Conservation (phyloP, 23 tunicate species). For the Botrylloides violaceus region DNA sequence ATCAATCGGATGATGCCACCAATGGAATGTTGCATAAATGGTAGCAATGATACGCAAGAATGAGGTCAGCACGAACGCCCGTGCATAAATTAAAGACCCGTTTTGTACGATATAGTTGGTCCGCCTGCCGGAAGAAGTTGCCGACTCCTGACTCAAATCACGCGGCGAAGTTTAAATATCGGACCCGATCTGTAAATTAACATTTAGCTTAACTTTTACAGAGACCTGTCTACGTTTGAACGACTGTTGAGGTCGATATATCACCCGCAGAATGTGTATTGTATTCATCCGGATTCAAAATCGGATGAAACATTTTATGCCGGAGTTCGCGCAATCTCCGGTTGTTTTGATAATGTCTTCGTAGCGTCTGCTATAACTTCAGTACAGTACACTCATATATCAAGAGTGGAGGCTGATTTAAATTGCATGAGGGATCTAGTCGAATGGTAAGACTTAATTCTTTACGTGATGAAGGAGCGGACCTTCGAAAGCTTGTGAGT, state of each 20-base stretch:
- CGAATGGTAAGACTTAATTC: constrained; percentile 27
- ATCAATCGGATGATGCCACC: too few species aligned
- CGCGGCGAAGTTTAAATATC: too few species aligned
- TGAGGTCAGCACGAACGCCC: too few species aligned
- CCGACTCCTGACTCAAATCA: too few species aligned
- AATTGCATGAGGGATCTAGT: constrained; percentile 54
- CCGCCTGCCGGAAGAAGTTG: too few species aligned
- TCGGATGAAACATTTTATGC: constrained; percentile 39
- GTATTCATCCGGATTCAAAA: constrained; percentile 90
- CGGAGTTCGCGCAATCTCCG: constrained; percentile 27
- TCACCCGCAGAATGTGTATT: constrained; percentile 87
- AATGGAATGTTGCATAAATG: too few species aligned
- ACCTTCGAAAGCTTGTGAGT: too few species aligned
- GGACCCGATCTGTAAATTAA: too few species aligned
- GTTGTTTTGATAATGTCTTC: constrained; percentile 76
- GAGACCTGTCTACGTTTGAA: constrained; percentile 46
- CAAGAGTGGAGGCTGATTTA: constrained; percentile 77
- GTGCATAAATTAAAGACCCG: too few species aligned
- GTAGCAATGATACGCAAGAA: too few species aligned
- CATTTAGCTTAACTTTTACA: constrained; percentile 21
- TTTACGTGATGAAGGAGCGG: background rate
- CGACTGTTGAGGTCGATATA: constrained; percentile 80
- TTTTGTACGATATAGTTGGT: too few species aligned
- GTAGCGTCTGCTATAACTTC: constrained; percentile 41
- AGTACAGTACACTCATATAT: constrained; percentile 76